Percentiles rank a stretch among this genome's conserved stretches.
Conservation (phyloP, 2,113 vertebrate genomes). For the Pterocles burchelli region DNA sequence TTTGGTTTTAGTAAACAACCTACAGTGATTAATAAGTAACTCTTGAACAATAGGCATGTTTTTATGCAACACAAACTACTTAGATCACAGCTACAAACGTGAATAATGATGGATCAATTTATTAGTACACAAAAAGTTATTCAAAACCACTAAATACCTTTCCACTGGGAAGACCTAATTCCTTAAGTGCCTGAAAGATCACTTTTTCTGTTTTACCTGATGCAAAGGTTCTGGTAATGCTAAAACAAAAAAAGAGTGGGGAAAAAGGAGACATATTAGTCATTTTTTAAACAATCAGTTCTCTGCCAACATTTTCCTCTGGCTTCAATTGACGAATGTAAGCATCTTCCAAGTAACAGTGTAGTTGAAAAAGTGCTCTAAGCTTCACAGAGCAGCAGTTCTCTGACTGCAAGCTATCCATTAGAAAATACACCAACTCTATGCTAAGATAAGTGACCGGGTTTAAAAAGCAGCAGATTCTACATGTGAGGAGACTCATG, state of each 20-base stretch:
- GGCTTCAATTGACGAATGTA: neutral
- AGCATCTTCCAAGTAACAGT: neutral
- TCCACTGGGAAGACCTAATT: constrained; percentile 96
- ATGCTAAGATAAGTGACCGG: neutral
- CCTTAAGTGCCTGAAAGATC: constrained; percentile 98
- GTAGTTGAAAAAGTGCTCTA: neutral
- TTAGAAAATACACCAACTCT: neutral
- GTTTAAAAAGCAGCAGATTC: neutral
- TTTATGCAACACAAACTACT: neutral
- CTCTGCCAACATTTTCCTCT: neutral
- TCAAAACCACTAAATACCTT: constrained; percentile 82
- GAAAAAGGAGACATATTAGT: neutral
- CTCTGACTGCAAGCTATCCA: neutral
- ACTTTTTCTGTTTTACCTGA: constrained; percentile 99
- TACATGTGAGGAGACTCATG: neutral
- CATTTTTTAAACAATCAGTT: constrained; percentile 12
- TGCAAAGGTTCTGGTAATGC: constrained; percentile 97
- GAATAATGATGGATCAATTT: neutral
- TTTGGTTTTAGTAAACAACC: neutral
- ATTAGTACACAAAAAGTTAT: neutral
- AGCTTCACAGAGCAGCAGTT: neutral
- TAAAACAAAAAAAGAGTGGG: constrained; percentile 44
- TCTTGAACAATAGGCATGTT: neutral
- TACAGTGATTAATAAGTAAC: neutral
- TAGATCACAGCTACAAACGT: neutral